Conservation (phyloP, 1,140 invertebrate genomes). For the Pseudomyrmex pallidus region DNA sequence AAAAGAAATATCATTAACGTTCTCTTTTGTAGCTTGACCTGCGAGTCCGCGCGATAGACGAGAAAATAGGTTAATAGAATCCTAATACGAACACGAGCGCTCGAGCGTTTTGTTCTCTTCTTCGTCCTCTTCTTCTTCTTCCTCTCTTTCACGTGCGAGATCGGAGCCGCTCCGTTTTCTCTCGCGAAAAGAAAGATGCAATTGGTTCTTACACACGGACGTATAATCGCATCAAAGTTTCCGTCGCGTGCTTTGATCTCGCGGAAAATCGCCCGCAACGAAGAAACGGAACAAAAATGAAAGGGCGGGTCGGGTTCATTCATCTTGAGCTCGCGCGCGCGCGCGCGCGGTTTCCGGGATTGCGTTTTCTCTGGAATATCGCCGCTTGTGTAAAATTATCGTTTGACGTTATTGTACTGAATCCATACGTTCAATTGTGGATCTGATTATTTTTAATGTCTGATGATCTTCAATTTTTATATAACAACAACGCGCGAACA, state of each 20-base stretch:
- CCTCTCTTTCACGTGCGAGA: not conserved
- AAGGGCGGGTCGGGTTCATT: slow-evolving; percentile 33
- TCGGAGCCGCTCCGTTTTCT: slow-evolving; percentile 3
- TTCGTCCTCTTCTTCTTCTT: not conserved
- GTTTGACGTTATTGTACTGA: not conserved
- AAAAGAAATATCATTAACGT: slow-evolving; percentile 61
- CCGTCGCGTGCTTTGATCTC: slow-evolving; percentile 67
- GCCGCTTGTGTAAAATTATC: not conserved
- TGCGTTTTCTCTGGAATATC: slow-evolving; percentile 6
- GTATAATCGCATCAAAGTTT: slow-evolving; percentile 69
- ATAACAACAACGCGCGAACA: not conserved
- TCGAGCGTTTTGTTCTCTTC: slow-evolving; percentile 43
- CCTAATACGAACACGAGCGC: slow-evolving; percentile 53
- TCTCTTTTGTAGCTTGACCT: slow-evolving; percentile 55
- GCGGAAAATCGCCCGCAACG: slow-evolving; percentile 19
- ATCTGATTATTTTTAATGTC: not conserved
- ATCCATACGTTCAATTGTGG: not conserved
- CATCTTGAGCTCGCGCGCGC: not conserved
- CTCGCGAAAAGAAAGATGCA: slow-evolving; percentile 52
- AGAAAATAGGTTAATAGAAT: slow-evolving; percentile 72
- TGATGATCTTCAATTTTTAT: not conserved
- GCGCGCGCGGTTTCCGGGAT: not conserved
- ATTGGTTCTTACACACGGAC: slow-evolving; percentile 65
- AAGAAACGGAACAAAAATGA: slow-evolving; percentile 37
- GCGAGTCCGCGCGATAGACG: slow-evolving; percentile 30